Conservation (phyloP, 2,113 vertebrate species). For the Eira barbara region DNA sequence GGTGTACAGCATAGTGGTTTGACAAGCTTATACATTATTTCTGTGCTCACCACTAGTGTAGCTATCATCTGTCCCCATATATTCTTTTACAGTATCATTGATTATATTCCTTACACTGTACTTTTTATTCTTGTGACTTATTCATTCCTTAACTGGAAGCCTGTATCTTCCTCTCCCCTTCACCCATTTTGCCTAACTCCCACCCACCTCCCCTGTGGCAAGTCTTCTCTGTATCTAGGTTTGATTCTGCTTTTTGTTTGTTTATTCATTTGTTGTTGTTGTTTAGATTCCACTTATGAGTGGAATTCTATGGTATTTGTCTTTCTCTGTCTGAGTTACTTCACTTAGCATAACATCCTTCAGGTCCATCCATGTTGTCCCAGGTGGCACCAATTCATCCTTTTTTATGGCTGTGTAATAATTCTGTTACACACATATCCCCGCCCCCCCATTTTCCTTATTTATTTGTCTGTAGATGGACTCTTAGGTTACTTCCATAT, state of each 20-base stretch:
- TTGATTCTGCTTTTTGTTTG: background rate
- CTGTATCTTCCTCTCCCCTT: background rate
- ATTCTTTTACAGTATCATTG: background rate
- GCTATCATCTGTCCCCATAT: background rate
- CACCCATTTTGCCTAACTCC: background rate
- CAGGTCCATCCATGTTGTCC: too few species aligned
- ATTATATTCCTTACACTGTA: background rate
- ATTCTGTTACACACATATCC: too few species aligned
- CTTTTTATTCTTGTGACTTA: background rate
- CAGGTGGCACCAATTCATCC: too few species aligned
- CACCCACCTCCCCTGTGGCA: background rate
- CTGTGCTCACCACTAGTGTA: background rate
- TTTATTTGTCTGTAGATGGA: too few species aligned
- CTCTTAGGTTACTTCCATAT: too few species aligned
- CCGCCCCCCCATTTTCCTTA: too few species aligned
- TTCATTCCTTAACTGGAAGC: background rate
- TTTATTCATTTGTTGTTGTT: background rate
- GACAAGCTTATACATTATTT: background rate
- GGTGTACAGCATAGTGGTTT: background rate
- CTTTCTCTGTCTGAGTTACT: too few species aligned
- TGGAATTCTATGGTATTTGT: too few species aligned
- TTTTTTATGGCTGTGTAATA: too few species aligned
- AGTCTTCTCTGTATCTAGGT: background rate
- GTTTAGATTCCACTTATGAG: too few species aligned
- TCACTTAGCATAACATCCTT: too few species aligned